These are phyloP conservation scores for Hirundichthys speculiger DNA, from an alignment of 2,113 vertebrate genomes.

Conservation along the genomic window DNA sequence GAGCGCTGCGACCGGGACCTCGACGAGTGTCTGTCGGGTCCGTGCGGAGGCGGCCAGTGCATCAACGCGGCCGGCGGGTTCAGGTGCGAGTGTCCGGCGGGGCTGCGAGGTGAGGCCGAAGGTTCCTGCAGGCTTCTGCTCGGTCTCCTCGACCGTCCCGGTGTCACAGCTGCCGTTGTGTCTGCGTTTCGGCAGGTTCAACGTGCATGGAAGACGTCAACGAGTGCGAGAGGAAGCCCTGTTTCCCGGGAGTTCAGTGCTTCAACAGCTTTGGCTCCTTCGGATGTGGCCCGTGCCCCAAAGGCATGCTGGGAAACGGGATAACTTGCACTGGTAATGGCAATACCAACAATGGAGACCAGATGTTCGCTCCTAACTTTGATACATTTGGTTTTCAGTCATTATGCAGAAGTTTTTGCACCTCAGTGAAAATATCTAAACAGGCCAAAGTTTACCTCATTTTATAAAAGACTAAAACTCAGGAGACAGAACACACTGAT, in stretches of 20 bases:
- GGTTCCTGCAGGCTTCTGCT: too few species aligned
- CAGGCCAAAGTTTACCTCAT: too few species aligned
- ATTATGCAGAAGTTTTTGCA: too few species aligned
- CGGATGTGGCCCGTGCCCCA: slow-evolving; percentile 73
- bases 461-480: too few species aligned
- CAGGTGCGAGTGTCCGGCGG: slow-evolving; percentile 75
- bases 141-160: accelerated
- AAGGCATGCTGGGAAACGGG: slow-evolving; percentile 76
- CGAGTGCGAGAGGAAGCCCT: slow-evolving; percentile 78
- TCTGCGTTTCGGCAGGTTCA: slow-evolving; percentile 61
- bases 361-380: too few species aligned
- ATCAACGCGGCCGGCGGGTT: slow-evolving; percentile 45
- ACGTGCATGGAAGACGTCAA: slow-evolving; percentile 81
- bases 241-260: slow-evolving; percentile 79
- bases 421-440: too few species aligned
- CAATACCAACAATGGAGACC: too few species aligned
- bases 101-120: slow-evolving; percentile 70
- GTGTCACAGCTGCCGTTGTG: background rate
- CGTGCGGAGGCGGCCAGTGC: slow-evolving; percentile 67
- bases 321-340: slow-evolving; percentile 72
- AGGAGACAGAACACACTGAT: too few species aligned
- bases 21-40: slow-evolving; percentile 68
- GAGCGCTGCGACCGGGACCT: slow-evolving; percentile 74
- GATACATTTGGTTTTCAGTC: too few species aligned
- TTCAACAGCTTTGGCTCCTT: slow-evolving; percentile 81